Evolutionary conservation across 2,797 vertebrate species (phyloP), one percentile per base, ranked within the genome.

Genomic region (Iguana delicatissima): DNA sequence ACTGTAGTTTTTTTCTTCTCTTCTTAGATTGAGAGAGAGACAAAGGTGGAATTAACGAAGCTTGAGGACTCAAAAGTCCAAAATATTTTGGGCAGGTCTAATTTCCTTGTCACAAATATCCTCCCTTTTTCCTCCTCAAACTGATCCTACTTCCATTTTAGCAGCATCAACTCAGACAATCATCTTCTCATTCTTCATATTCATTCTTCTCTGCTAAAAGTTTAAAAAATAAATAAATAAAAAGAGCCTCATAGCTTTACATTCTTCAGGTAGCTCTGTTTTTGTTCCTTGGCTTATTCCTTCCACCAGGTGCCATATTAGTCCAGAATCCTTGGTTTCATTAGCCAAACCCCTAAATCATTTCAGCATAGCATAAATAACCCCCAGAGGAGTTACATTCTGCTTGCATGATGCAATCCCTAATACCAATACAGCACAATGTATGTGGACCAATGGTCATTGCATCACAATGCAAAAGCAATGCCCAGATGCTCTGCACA

Each of bases 11-110:
- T 16, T 38, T n/a, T 52, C 55, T 35, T 2, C 6, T 35, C 26
- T 64, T 24, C 69, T n/a, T 1, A 57, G 55, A 20, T 4, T 5
- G 38, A 67, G 85, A 89, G 83, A 93, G 67, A 12, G 7, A 32
- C 90, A 88, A 62, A 50, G 38, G 55, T 3, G 89, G 82, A 85
- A 72, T 91, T 85, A 93, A 94, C 91, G 46, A 57, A 91, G 85
- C 92, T 84, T 87, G 89, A 91, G 86, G 73, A 76, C 73, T 76
- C 35, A 42, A 35, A 38, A 20, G 35, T 76, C 16, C 73, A 76
- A 76, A 76, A 76, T 42, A 76, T 76, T 38, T 18, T n/a, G 18
- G 35, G 35, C 6, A 38, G 35, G 38, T 42, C 73, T 76, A 76
- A 76, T 76, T 38, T 24, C 50, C 35, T 32, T 74, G 85, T 57